Conservation (phyloP, 2,113 vertebrate species). For the Sprattus sprattus region DNA sequence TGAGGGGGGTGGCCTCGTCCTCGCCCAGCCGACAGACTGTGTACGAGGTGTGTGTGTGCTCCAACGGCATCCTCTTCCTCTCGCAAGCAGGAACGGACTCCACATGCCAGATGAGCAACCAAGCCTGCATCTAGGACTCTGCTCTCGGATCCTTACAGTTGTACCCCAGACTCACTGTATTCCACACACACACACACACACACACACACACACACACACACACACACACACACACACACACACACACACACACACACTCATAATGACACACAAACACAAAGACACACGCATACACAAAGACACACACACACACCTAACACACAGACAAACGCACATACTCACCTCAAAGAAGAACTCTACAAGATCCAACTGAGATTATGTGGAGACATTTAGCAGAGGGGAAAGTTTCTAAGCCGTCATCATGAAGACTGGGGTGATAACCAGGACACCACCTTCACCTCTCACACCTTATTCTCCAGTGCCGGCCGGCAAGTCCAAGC, state of each 20-base stretch:
- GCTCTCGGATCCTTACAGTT: not conserved
- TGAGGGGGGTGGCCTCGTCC: conserved; percentile 87
- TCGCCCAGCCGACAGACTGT: conserved; percentile 87
- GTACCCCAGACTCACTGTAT: no score
- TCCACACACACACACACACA: conserved; percentile 54
- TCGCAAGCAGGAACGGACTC: conserved; percentile 90
- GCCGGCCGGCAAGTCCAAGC: no score
- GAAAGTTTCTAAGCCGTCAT: not conserved
- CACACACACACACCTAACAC: conserved; percentile 72
- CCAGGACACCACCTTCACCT: conserved; percentile 15
- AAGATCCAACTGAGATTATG: not conserved
- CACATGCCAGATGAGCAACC: conserved; percentile 95
- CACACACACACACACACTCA: conserved; percentile 68
- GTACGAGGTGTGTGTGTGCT: conserved; percentile 95
- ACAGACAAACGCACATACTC: not conserved
- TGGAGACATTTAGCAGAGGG: not conserved
- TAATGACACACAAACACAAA: not conserved
- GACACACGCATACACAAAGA: conserved; percentile 54
- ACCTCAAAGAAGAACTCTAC: not conserved
- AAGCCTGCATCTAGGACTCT: conserved; percentile 86
- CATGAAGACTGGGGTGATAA: not conserved
- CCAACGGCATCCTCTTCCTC: conserved; percentile 93
- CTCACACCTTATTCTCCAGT: not conserved
- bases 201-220: conserved; percentile 45
- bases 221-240: conserved; percentile 49